phyloP scores from a whole-genome alignment of 2,113 vertebrate genomes.

The Austrofundulus limnaeus region DNA sequence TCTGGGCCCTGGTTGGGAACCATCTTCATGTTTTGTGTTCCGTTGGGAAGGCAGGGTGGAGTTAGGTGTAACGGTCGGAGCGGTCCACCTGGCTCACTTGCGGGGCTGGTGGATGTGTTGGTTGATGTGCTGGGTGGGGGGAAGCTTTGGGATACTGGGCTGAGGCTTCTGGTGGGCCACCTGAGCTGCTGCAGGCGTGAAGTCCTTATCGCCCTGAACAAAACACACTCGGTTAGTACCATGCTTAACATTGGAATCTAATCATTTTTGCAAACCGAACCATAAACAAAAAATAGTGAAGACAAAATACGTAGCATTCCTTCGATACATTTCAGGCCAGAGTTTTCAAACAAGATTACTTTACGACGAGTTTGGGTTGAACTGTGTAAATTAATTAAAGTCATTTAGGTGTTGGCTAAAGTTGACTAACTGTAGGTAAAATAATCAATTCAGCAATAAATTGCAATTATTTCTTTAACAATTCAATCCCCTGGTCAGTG shows the following conservation, averaged over 20 bases:
- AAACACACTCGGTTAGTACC: constrained; percentile 14
- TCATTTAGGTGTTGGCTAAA: no score
- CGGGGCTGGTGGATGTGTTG: constrained; percentile 97
- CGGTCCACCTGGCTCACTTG: constrained; percentile 82
- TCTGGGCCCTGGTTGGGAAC: constrained; percentile 51
- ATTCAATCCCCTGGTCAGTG: no score
- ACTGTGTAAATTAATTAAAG: no score
- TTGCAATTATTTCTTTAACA: no score
- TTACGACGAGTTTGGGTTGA: no score
- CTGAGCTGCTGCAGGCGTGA: constrained; percentile 95
- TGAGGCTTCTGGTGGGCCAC: constrained; percentile 99
- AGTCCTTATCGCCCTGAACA: constrained; percentile 96
- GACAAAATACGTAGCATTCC: no score
- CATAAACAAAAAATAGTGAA: no score
- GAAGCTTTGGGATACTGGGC: constrained; percentile 88
- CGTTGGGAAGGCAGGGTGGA: constrained; percentile 63
- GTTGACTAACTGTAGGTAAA: no score
- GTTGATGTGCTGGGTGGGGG: constrained; percentile 82
- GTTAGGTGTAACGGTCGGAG: constrained; percentile 33
- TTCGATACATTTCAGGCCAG: no score
- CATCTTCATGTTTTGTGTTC: constrained; percentile 54
- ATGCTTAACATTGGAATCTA: background rate
- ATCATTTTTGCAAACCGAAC: background rate
- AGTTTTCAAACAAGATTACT: no score
- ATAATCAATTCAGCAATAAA: no score